Base-by-base conservation (phyloP, 2,797 vertebrate genomes). In the Danionella dracula region DNA sequence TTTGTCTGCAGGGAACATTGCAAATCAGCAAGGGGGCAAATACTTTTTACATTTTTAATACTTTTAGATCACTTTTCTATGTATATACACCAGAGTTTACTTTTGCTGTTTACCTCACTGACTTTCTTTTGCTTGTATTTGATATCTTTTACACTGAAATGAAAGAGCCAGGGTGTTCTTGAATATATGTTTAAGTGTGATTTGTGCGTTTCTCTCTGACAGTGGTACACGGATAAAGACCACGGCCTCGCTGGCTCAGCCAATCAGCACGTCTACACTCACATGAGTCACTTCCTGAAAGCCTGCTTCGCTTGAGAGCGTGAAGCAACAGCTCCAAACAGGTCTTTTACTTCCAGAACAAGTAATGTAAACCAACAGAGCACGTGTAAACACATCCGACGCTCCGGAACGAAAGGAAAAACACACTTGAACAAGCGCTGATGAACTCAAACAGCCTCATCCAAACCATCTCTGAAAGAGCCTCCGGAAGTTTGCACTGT, bases 161-260 rank as follows among this genome's bases (percentile, higher is more conserved):
- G n/a, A n/a, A n/a, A n/a, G n/a, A n/a, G n/a, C n/a, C n/a, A n/a
- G n/a, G n/a, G n/a, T n/a, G n/a, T n/a, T n/a, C n/a, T n/a, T n/a
- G n/a, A n/a, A n/a, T n/a, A n/a, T n/a, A 27, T 27, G 23, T 27
- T 27, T n/a, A 27, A 27, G 6, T 3, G 6, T 27, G 3, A 27
- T 27, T 27, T 27, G 23, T 27, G 23, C 6, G 23, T 3, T 27
- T 27, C 6, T 27, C 6, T 27, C 19, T 9, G 70, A 17, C 77
- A 99, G 97, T 99, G 97, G 97, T 99, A 99, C 40, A 96, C 96
- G 0, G 95, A 99, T 69, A 91, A 97, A 79, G 93, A 96, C 77
- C 96, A 99, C 0, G 78, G 83, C 8, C 93, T 99, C 0, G 71
- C 9, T 0, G 95, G 92, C 19, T 79, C 83, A 1, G 93, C 97